Evolutionary conservation across 2,113 vertebrate species (phyloP), one percentile per base, ranked within the genome.

Genomic region (Cryptotis parvus): DNA sequence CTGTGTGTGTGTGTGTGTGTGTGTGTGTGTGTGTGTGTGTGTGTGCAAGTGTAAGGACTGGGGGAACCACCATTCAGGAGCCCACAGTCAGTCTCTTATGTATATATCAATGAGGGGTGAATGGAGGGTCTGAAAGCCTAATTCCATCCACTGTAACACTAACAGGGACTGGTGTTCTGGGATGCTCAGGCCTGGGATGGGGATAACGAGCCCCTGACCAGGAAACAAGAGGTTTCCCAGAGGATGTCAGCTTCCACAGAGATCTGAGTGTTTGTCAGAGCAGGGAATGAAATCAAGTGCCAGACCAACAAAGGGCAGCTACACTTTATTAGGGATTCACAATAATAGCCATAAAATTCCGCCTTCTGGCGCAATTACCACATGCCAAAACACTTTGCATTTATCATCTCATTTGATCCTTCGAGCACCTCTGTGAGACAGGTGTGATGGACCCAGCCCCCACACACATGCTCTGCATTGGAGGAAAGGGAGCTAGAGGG

Each of bases 241-340:
- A 89, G 88, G 68, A 65, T 24, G 61, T 58, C 74, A 15, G 33
- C n/a, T 82, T 58, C 74, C 16, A 43, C 80, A 45, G 49, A 82
- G 61, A 69, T 80, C 45, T 79, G 80, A 89, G 88, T 81, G 35
- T 77, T 70, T 85, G 58, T 91, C 76, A 90, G 78, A 79, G 72
- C 89, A 73, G 93, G 43, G 66, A 77, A 70, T 65, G 61, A 90
- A 93, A 84, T 76, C 68, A 84, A 75, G 33, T 29, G 72, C 7
- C 37, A 18, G 52, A 39, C 69, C 73, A 92, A 92, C 31, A 77
- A 84, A 87, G 89, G 81, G 27, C 7, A 35, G 84, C 81, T 87
- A 73, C 9, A n/a, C 37, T 79, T 87, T 94, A 72, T 87, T 90
- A 92, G 77, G 81, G 77, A 89, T 90, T 87, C 66, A 66, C 31